A percentile compares a stretch with the other conserved stretches of the same genome.
Evolutionary conservation across 37 sponge, comb jelly and placozoan genomes (phyloP).

Genomic region (Bolinopsis microptera): DNA sequence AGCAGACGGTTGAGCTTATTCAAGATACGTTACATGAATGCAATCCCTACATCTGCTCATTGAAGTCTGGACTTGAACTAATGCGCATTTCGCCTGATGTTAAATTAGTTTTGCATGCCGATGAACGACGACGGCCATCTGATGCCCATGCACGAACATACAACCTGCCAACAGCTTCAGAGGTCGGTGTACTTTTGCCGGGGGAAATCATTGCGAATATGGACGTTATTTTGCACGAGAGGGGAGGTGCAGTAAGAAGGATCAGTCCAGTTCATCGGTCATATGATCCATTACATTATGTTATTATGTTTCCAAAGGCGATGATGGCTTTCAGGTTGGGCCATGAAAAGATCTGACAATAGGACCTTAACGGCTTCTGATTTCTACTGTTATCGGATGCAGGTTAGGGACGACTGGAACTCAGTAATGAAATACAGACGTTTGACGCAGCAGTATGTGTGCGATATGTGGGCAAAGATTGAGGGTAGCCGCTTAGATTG

Average conservation of each 20-base stretch:
- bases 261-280: background rate
- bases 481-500: background rate
- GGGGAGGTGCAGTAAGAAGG: background rate
- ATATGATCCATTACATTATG: slow-evolving; percentile 26
- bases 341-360: background rate
- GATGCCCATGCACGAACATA: background rate
- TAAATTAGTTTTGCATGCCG: background rate
- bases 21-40: background rate
- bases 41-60: background rate
- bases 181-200: background rate
- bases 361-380: background rate
- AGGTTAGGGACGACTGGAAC: background rate
- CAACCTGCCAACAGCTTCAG: background rate
- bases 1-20: background rate
- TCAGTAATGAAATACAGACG: background rate
- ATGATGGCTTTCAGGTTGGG: background rate
- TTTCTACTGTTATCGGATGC: background rate
- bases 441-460: background rate
- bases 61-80: slow-evolving; percentile 8
- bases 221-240: background rate
- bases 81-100: background rate
- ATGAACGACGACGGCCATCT: background rate
- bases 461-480: background rate
- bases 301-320: slow-evolving; percentile 1
- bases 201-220: background rate